phyloP scores from a whole-genome alignment of 2,888 invertebrate species.

The Acleris holmiana region DNA sequence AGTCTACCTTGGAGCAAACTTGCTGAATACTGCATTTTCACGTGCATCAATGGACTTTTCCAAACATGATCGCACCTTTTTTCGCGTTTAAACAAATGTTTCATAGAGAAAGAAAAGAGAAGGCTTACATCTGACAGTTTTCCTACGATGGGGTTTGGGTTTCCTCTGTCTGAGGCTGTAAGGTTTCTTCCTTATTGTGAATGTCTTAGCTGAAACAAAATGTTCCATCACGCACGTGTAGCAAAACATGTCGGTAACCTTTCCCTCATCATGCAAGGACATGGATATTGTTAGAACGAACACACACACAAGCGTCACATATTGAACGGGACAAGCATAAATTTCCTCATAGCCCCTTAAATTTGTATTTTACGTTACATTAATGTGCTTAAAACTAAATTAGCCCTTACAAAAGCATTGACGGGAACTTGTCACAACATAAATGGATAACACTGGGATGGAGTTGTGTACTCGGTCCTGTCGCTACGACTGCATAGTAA shows the following conservation, averaged over 20 bases:
- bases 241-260: conserved; percentile 1
- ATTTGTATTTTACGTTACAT: no score
- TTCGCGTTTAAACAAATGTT: background rate
- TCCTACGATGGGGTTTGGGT: conserved; percentile 77
- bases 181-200: conserved; percentile 79
- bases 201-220: conserved; percentile 72
- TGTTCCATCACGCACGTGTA: conserved; percentile 6
- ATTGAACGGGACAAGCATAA: background rate
- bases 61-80: background rate
- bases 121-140: conserved; percentile 77
- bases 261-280: conserved; percentile 14
- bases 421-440: no score
- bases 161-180: conserved; percentile 79
- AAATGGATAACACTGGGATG: no score
- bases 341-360: background rate
- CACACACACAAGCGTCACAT: background rate
- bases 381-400: no score
- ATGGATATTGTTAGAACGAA: background rate
- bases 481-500: no score
- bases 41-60: no score
- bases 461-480: no score
- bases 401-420: no score
- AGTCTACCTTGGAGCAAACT: no score
- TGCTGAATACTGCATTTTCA: no score
- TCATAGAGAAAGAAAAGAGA: conserved; percentile 16